Evolutionary conservation across 2,797 vertebrate species (phyloP).

Genomic region (Parauchenoglanis ngamensis): DNA sequence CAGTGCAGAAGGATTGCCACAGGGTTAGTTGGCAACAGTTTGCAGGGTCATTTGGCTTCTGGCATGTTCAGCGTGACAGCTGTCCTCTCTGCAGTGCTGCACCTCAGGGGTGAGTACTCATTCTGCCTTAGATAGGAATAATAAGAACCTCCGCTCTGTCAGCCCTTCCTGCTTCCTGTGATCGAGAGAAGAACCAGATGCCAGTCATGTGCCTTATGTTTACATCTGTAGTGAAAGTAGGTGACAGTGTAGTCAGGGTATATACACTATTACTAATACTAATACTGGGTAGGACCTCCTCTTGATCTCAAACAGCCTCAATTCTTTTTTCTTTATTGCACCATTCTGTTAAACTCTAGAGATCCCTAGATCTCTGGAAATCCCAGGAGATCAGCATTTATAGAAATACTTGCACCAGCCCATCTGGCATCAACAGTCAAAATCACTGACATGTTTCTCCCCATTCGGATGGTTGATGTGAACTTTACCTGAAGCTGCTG

Average conservation of each 20-base stretch:
- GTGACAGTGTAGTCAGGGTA: background rate
- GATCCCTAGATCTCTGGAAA: background rate
- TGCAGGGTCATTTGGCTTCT: slow-evolving; percentile 45
- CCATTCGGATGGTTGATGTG: background rate
- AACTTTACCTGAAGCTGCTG: background rate
- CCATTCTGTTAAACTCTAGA: background rate
- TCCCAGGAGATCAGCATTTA: background rate
- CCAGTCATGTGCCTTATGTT: slow-evolving; percentile 20
- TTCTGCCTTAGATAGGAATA: slow-evolving; percentile 24
- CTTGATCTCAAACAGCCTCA: background rate
- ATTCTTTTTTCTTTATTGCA: background rate
- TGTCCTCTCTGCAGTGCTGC: slow-evolving; percentile 53
- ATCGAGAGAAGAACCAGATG: slow-evolving; percentile 22
- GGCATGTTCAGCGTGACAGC: slow-evolving; percentile 55
- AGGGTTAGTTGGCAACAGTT: slow-evolving; percentile 32
- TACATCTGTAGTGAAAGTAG: slow-evolving; percentile 33
- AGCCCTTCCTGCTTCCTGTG: slow-evolving; percentile 2
- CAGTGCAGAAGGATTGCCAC: background rate
- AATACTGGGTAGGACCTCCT: background rate
- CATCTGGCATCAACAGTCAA: background rate
- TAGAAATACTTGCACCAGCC: background rate
- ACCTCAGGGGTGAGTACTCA: slow-evolving; percentile 48
- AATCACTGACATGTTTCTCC: background rate
- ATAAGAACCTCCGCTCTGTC: slow-evolving; percentile 33
- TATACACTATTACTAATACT: background rate